phyloP scores from a whole-genome alignment of 2,113 vertebrate genomes.

The Dryoscopus gambensis region DNA sequence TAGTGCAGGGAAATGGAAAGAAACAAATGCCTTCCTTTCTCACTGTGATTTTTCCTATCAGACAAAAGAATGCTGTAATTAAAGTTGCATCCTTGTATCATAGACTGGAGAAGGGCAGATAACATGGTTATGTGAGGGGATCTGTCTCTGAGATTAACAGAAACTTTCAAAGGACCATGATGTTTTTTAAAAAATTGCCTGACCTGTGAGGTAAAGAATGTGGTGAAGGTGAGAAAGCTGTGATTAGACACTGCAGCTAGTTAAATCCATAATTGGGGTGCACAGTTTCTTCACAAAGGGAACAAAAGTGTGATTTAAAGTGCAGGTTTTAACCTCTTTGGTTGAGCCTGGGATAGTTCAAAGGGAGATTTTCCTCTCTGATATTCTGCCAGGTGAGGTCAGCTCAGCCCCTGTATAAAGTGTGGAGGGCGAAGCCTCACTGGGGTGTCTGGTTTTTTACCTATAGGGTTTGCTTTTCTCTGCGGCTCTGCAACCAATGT shows the following conservation, averaged over 20 bases:
- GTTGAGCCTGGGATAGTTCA: background rate
- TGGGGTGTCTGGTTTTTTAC: background rate
- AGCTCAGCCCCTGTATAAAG: background rate
- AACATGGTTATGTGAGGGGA: background rate
- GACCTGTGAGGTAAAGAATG: background rate
- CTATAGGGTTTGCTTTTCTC: background rate
- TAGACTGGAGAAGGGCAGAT: background rate
- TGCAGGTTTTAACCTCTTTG: background rate
- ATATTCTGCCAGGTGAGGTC: background rate
- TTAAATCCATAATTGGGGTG: slow-evolving; percentile 15
- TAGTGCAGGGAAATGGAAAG: background rate
- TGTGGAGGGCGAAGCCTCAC: background rate
- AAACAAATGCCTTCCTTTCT: slow-evolving; percentile 5
- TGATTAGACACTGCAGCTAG: background rate
- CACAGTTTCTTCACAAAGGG: background rate
- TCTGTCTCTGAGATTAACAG: background rate
- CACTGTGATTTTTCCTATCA: background rate
- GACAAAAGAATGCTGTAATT: slow-evolving; percentile 13
- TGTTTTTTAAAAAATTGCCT: background rate
- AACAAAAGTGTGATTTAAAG: background rate
- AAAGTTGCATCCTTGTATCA: background rate
- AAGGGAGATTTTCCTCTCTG: background rate
- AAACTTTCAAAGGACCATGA: background rate
- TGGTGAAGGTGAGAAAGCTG: background rate
- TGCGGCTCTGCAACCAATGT: background rate